A percentile compares a stretch with the other conserved stretches of the same genome.
These are phyloP conservation scores for Drosophila virilis DNA, from an alignment of 1,140 invertebrate genomes.

Conservation along the genomic window DNA sequence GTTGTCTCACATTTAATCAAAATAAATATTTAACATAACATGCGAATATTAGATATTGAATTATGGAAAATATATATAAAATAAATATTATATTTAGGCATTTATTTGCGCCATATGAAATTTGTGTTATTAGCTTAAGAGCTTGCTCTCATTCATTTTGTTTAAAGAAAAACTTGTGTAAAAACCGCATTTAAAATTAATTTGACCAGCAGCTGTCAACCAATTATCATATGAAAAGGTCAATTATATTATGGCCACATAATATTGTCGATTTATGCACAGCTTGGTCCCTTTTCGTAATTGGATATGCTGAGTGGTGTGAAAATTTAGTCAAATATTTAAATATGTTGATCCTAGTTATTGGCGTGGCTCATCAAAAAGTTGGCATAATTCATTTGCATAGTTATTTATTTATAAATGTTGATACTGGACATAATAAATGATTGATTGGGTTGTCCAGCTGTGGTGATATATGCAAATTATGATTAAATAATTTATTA, in stretches of 20 bases:
- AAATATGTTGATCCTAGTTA: not conserved
- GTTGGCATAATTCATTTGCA: not conserved
- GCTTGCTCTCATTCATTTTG: not conserved
- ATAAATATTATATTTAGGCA: not conserved
- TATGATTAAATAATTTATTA: too few relatives aligned
- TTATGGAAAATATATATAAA: not conserved
- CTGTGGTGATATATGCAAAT: too few relatives aligned
- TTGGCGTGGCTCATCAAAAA: not conserved
- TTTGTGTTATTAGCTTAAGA: not conserved
- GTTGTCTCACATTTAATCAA: not conserved
- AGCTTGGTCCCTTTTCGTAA: not conserved
- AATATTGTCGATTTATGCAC: constrained; percentile 26
- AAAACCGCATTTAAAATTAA: not conserved
- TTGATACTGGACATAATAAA: not conserved
- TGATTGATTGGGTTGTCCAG: too few relatives aligned
- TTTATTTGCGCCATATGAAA: not conserved
- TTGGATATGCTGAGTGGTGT: not conserved
- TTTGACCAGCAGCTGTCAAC: not conserved
- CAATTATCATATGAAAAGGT: constrained; percentile 24
- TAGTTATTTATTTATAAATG: not conserved
- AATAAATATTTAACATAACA: not conserved
- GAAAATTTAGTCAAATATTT: not conserved
- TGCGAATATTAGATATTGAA: not conserved
- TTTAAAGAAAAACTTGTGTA: not conserved
- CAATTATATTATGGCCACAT: not conserved